These are phyloP conservation scores for Drosophila peninsularis DNA, from an alignment of 2,888 invertebrate species.

Conservation along the genomic window DNA sequence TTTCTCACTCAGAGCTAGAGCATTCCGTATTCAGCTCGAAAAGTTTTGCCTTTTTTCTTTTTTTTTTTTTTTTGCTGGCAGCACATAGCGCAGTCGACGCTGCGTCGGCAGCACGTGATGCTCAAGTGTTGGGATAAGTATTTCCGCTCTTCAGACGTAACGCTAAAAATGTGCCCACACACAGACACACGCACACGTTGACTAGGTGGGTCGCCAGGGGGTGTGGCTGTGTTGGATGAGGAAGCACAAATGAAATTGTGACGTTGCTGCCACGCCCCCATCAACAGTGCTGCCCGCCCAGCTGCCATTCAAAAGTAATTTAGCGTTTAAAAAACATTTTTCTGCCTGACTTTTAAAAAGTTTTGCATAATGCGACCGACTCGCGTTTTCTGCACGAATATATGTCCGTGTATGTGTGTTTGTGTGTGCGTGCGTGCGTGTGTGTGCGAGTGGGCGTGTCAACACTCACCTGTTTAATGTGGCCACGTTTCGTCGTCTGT, in stretches of 20 bases:
- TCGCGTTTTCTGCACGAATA: slow-evolving; percentile 32
- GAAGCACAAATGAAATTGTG: slow-evolving; percentile 77
- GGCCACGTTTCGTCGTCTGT: slow-evolving; percentile 69
- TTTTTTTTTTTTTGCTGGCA: slow-evolving; percentile 19
- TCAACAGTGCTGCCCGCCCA: slow-evolving; percentile 31
- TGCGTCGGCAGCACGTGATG: slow-evolving; percentile 65
- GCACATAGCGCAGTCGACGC: slow-evolving; percentile 39
- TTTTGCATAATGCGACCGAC: slow-evolving; percentile 66
- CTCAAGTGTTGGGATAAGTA: slow-evolving; percentile 79
- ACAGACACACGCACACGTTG: slow-evolving; percentile 15
- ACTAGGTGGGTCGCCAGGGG: slow-evolving; percentile 12
- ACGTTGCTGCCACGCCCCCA: slow-evolving; percentile 60
- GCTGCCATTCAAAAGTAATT: slow-evolving; percentile 78
- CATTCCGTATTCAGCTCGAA: slow-evolving; percentile 6
- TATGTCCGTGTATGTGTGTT: slow-evolving; percentile 15
- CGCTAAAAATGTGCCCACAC: slow-evolving; percentile 57
- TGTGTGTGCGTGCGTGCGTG: slow-evolving; percentile 13
- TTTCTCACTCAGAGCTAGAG: slow-evolving; percentile 8
- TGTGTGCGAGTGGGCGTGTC: slow-evolving; percentile 33
- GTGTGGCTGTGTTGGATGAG: slow-evolving; percentile 45
- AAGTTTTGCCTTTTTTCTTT: neutral
- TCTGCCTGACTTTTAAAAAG: slow-evolving; percentile 77
- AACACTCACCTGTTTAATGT: slow-evolving; percentile 72
- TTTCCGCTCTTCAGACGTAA: slow-evolving; percentile 78
- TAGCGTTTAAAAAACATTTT: slow-evolving; percentile 80